Conservation (phyloP, 2,888 invertebrate species). For the Netelia virgata region DNA sequence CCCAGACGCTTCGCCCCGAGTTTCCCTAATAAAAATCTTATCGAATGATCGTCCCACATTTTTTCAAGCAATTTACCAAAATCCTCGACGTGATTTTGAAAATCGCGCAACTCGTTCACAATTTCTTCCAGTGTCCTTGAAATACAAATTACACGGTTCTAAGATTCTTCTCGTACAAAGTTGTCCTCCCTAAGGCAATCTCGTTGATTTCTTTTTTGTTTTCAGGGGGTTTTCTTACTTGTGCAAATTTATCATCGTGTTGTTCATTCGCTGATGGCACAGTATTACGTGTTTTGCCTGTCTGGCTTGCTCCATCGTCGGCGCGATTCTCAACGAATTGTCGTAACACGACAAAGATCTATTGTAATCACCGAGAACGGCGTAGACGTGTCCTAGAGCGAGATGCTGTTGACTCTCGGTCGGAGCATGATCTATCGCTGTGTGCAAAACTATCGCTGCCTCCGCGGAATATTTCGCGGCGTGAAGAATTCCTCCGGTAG, state of each 20-base stretch:
- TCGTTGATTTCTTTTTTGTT: constrained; percentile 14
- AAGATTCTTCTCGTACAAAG: neutral
- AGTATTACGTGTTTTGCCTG: constrained; percentile 88
- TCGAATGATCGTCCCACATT: constrained; percentile 84
- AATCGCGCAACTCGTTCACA: constrained; percentile 88
- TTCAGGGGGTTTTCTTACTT: constrained; percentile 86
- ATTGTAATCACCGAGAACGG: constrained; percentile 90
- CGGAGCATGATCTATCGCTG: constrained; percentile 90
- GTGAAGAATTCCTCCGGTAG: constrained; percentile 91
- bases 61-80: constrained; percentile 88
- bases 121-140: constrained; percentile 88
- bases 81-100: constrained; percentile 88
- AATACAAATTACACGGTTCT: constrained; percentile 37
- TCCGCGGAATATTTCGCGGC: constrained; percentile 89
- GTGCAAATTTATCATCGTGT: constrained; percentile 88
- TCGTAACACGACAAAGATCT: constrained; percentile 89
- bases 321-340: constrained; percentile 88
- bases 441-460: constrained; percentile 90
- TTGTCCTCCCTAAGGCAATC: neutral
- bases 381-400: constrained; percentile 91
- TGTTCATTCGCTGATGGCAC: constrained; percentile 89
- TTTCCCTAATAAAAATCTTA: constrained; percentile 78
- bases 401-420: constrained; percentile 88
- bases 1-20: constrained; percentile 78
- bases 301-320: constrained; percentile 87